Base-by-base conservation (phyloP, 2,113 vertebrate species). In the Ellobius talpinus region DNA sequence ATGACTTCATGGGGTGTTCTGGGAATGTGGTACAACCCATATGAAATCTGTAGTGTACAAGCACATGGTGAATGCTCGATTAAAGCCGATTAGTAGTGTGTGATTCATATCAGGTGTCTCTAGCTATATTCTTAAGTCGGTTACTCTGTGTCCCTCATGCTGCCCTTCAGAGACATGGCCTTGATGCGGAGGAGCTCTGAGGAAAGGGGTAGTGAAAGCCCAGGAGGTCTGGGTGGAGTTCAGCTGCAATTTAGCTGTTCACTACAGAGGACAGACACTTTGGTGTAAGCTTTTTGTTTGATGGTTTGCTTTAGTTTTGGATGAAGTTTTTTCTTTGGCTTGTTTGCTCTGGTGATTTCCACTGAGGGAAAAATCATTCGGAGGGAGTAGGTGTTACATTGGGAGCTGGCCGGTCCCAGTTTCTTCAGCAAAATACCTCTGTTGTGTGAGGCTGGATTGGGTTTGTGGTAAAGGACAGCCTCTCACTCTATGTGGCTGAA, bases 271-370 rank as follows among this genome's bases (percentile, higher is more conserved):
- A 63, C 39, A 23, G 39, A 13, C 73, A 31, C 24, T 95, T 58
- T n/a, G 58, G 19, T 82, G 10, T 84, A 79, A 95, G 79, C 68
- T 90, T 63, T 42, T 84, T 42, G n/a, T 63, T 84, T 82, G 61
- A 3, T 65, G 55, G 55, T 58, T 58, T 84, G 42, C 81, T 55
- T 73, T 82, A 31, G 33, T 52, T 65, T 77, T 85, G 78, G 55
- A 42, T 84, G 55, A 42, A 63, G 17, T 4, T 63, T 63, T 58
- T 84, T 63, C 8, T 29, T 63, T 42, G 36, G 58, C 81, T 42
- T 84, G 24, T 63, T 84, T 85, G 58, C 61, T 95, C 95, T 93
- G 23, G 50, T 55, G 16, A 36, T 92, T 94, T 88, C 85, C 65
- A 95, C 33, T 9, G 79, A 74, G 36, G 42, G 47, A 26, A 52